Evolutionary conservation across 2,888 invertebrate genomes (phyloP), one percentile per base, ranked within the genome.

Genomic region (Aradus depressus): DNA sequence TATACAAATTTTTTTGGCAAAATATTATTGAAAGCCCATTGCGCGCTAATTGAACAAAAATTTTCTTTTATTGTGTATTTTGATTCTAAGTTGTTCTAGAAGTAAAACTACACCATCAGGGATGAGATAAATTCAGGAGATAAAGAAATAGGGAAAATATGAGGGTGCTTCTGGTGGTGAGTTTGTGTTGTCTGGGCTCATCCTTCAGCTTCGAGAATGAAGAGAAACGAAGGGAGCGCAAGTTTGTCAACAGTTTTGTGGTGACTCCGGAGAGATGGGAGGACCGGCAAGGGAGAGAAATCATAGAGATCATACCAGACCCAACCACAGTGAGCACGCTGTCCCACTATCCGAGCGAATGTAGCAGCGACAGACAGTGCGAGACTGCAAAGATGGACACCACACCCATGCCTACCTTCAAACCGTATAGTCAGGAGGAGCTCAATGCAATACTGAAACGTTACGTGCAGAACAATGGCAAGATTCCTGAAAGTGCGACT

Each of bases 381-480:
- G 51, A 53, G 26, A 28, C 47, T 5, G 34, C 43, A 1, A 31
- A 28, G 23, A 19, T 43, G 12, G 55, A 53, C 14, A 53, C 55
- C n/a, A 53, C 55, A n/a, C 61, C 51, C 61, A 60, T 65, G 12
- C 68, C 70, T 4, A 70, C 70, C 4, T 70, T 69, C 57, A 69
- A 69, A 58, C 76, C 79, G 2, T 62, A 61, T 48, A 60, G 64
- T 1, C 60, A 62, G 3, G 76, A 76, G 54, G 61, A 62, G 28
- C 45, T 62, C 31, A 60, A 62, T 37, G 54, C 59, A 22, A 60
- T 60, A 32, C 50, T 61, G 5, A 55, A 60, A 28, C 57, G 60
- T 43, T 62, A 60, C 42, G 58, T 57, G 1, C 54, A 59, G 23
- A 48, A 49, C 21, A 55, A 57, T n/a, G 52, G 57, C 22, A 50